Evolutionary conservation across 1,140 invertebrate species (phyloP), one percentile per base, ranked within the genome.

Genomic region (Tetragonula clypearis): DNA sequence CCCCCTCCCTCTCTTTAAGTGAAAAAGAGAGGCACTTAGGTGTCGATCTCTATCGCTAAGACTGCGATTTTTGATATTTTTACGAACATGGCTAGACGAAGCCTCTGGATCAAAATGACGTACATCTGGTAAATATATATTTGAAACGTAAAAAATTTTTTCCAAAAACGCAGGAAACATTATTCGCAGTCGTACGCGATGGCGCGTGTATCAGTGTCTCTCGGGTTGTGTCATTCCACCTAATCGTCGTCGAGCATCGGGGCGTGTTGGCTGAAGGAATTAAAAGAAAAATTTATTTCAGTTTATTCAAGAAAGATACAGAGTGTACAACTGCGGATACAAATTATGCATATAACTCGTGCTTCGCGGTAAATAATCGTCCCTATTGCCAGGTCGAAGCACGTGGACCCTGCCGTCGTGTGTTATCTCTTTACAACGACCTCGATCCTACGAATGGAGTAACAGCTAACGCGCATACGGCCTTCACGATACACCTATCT

Each of bases 301-400:
- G 78, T 93, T 93, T 92, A 92, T 92, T 92, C 66, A 92, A 90
- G 87, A 91, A 92, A 91, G 90, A 93, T 92, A 93, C 91, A 91
- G 87, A 89, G 79, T 89, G 81, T 90, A 91, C 89, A 91, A 78
- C 84, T 75, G 84, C 86, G 66, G 87, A 87, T 92, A 92, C 82
- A 90, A 86, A 91, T 88, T 90, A 88, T 90, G 90, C 81, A 88
- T 85, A 71, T 75, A 84, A 84, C 56, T 81, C 86, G 87, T 82
- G 79, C 81, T 78, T 76, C 75, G 23, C 76, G 69, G 72, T 88
- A 89, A 88, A 88, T 87, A 85, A 88, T 79, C 75, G 49, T 73
- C 73, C 75, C 35, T 71, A 90, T 85, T 84, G 81, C 74, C 78
- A 76, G 41, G 69, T 82, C 68, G 77, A 79, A 89, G 86, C 83